Evolutionary conservation across 2,888 invertebrate species (phyloP), one percentile per base, ranked within the genome.

Genomic region (Salticus scenicus): DNA sequence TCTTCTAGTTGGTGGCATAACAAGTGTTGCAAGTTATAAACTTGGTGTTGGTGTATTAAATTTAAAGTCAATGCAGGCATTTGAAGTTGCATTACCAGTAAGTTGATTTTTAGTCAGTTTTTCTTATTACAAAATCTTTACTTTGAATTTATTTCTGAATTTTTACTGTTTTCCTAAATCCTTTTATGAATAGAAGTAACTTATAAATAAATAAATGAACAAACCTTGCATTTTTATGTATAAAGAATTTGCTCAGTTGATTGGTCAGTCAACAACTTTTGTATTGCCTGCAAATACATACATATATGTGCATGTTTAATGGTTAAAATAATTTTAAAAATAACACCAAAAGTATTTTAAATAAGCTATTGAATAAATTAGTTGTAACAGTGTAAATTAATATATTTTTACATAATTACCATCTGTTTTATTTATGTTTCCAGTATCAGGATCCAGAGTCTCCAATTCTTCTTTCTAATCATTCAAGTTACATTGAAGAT

Each of bases 1-100:
- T 72, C 57, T 91, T 37, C 88, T 92, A 41, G 87, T 92, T 66
- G 92, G 92, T 20, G 92, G 92, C 70, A 90, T 91, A 1, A 91
- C 90, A 72, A 87, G 88, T 12, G 84, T 89, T 30, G 90, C 91
- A 33, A 90, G 90, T 28, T 83, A 90, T 41, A 90, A 90, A 81
- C 91, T 91, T 57, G 91, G 91, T 30, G 87, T 92, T 27, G 90
- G 90, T 78, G 88, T 91, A 5, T 87, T 92, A 30, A 88, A 91
- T 89, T 89, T 92, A 28, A 70, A 66, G 4, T 88, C 89, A 27
- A 89, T 89, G 10, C 74, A 69, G 0, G 89, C 88, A 47, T 80
- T 83, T 42, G 91, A 92, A 86, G 91, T 90, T 87, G 37, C 88
- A 28, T 87, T 91, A n/a, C 91, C 91, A n/a, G 92, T 92, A 89